A percentile compares a stretch with the other conserved stretches of the same genome.
Conservation (phyloP, 2,888 invertebrate genomes). For the Pterostichus niger region DNA sequence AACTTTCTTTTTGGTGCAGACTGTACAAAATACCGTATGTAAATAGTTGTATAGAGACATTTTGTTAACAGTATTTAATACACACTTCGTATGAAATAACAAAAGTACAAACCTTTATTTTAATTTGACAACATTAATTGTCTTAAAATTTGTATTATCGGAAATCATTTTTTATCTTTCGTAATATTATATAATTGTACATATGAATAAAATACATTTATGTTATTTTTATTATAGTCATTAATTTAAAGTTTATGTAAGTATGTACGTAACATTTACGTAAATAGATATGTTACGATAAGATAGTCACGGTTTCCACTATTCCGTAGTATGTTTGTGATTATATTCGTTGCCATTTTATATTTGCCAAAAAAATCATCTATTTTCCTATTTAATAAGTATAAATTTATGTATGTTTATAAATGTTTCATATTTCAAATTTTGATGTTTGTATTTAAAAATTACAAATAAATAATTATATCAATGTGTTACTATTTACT, state of each 20-base stretch:
- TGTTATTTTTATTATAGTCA: background rate
- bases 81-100: background rate
- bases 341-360: constrained; percentile 24
- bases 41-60: background rate
- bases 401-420: constrained; percentile 24
- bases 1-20: background rate
- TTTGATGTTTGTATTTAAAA: constrained; percentile 7
- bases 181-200: background rate
- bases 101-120: background rate
- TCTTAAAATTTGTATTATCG: background rate
- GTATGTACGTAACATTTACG: background rate
- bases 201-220: background rate
- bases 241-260: background rate
- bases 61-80: background rate
- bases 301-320: too few species aligned
- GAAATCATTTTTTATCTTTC: background rate
- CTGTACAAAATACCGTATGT: background rate
- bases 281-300: background rate
- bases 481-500: background rate
- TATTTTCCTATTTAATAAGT: constrained; percentile 26
- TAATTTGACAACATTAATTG: background rate
- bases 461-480: background rate
- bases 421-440: background rate
- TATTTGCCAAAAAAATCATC: constrained; percentile 2
- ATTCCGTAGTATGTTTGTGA: constrained; percentile 10